These are phyloP conservation scores for Calliphora vomitoria DNA, from an alignment of 2,888 invertebrate species.

Conservation along the genomic window DNA sequence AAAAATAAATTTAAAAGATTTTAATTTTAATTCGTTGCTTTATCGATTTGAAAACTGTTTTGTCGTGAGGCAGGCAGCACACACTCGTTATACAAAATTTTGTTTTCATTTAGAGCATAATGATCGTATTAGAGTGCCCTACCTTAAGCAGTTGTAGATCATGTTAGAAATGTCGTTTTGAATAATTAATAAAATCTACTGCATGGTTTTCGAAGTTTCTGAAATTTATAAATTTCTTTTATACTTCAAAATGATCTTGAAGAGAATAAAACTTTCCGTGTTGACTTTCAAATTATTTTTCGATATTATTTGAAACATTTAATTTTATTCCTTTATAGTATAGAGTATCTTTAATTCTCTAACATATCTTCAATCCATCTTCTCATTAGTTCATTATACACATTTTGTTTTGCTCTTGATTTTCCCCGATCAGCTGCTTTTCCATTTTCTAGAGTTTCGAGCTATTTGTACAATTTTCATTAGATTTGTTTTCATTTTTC, in stretches of 20 bases:
- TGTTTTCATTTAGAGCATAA: not conserved
- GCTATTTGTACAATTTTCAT: not conserved
- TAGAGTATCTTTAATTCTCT: not conserved
- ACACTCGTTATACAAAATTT: conserved; percentile 30
- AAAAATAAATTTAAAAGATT: conserved; percentile 70
- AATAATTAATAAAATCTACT: too few species aligned
- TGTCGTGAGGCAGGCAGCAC: conserved; percentile 15
- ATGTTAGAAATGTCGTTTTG: not conserved
- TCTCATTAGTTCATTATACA: not conserved
- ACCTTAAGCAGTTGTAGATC: not conserved
- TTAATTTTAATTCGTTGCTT: conserved; percentile 35
- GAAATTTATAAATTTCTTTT: too few species aligned
- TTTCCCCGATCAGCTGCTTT: conserved; percentile 61
- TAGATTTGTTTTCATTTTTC: conserved; percentile 20
- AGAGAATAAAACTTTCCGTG: too few species aligned
- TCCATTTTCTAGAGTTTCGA: not conserved
- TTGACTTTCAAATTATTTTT: not conserved
- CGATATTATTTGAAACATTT: too few species aligned
- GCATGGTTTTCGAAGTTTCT: too few species aligned
- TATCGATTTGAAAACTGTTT: conserved; percentile 43
- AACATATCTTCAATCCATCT: not conserved
- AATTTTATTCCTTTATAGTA: not conserved
- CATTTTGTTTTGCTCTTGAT: conserved; percentile 52
- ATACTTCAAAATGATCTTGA: too few species aligned
- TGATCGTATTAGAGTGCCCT: conserved; percentile 5